These are phyloP conservation scores for Anadara kagoshimensis DNA, from an alignment of 1,140 invertebrate species.

Conservation along the genomic window DNA sequence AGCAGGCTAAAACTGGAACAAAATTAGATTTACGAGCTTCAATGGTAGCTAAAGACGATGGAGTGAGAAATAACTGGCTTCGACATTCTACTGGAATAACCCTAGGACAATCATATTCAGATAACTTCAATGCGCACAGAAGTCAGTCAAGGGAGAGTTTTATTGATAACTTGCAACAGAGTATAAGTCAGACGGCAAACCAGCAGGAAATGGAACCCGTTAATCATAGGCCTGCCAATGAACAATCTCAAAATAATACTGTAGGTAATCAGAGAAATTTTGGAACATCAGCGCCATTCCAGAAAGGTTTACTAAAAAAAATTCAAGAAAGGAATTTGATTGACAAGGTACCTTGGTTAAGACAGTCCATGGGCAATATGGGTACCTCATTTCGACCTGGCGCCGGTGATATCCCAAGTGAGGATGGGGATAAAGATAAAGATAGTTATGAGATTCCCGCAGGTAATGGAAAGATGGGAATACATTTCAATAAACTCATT, in stretches of 20 bases:
- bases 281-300: not conserved
- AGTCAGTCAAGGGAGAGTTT: not conserved
- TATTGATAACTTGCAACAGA: not conserved
- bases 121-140: not conserved
- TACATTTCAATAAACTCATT: constrained; percentile 5
- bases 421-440: not conserved
- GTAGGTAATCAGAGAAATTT: not conserved
- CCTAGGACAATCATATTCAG: not conserved
- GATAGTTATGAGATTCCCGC: constrained; percentile 7
- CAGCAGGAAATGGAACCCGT: not conserved
- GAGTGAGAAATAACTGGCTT: not conserved
- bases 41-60: constrained; percentile 2
- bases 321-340: not conserved
- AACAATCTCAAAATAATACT: no score
- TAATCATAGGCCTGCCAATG: no score
- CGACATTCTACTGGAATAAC: not conserved
- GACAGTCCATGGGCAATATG: not conserved
- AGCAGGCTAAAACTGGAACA: not conserved
- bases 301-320: not conserved
- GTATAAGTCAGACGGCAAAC: not conserved
- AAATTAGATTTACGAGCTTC: not conserved
- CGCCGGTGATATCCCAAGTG: not conserved
- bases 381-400: not conserved
- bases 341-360: not conserved
- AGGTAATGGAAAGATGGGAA: not conserved